Evolutionary conservation across 2,113 vertebrate species (phyloP).

Genomic region (Rhabdornis inornatus): DNA sequence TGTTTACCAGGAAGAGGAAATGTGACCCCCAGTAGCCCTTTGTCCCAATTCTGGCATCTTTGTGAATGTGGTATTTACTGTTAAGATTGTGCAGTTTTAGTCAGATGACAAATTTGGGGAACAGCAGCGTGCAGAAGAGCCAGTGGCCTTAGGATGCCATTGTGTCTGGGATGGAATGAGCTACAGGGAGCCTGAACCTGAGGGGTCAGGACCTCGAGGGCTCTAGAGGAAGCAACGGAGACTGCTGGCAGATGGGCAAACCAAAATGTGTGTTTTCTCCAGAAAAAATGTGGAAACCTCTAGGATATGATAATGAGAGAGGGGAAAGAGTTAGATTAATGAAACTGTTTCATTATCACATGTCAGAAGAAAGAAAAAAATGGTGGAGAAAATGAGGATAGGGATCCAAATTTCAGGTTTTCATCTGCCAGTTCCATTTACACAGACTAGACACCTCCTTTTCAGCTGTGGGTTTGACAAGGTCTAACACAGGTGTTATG

Average conservation of each 20-base stretch:
- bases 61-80: background rate
- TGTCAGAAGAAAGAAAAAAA: background rate
- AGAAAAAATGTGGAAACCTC: background rate
- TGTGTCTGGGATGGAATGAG: background rate
- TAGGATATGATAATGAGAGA: background rate
- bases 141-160: background rate
- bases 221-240: background rate
- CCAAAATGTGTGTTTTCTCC: background rate
- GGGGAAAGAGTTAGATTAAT: background rate
- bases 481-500: background rate
- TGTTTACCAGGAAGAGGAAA: background rate
- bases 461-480: background rate
- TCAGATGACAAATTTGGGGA: background rate
- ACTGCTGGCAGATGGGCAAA: background rate
- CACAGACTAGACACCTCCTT: background rate
- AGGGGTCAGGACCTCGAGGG: background rate
- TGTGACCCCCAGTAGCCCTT: background rate
- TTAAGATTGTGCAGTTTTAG: background rate
- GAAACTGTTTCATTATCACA: background rate
- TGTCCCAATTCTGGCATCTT: background rate
- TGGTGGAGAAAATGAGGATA: background rate
- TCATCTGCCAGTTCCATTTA: background rate
- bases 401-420: background rate
- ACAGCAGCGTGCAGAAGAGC: background rate
- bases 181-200: background rate